These are phyloP conservation scores for Polyommatus icarus DNA, from an alignment of 2,888 invertebrate genomes.

Conservation along the genomic window DNA sequence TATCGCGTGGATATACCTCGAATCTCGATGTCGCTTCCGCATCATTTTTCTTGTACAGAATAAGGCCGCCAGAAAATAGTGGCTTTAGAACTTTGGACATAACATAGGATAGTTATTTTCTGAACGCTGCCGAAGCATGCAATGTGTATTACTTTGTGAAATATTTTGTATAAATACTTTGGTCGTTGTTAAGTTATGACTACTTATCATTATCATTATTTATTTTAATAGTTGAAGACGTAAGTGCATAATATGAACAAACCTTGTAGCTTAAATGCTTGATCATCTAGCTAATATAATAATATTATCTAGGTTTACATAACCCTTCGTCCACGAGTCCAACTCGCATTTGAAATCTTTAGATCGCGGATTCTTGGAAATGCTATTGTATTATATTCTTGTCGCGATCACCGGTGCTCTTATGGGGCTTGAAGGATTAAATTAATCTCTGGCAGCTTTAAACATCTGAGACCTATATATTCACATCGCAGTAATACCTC, in stretches of 20 bases:
- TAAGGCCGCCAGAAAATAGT: not conserved
- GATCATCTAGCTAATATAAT: no score
- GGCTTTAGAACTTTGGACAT: constrained; percentile 25
- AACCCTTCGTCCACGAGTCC: no score
- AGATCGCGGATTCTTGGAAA: no score
- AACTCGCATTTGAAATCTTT: no score
- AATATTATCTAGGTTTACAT: no score
- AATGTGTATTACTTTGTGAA: constrained; percentile 8
- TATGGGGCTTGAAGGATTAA: not conserved
- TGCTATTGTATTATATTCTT: no score
- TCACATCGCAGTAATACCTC: not conserved
- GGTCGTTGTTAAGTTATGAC: not conserved
- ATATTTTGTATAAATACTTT: not conserved
- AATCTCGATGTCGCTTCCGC: not conserved
- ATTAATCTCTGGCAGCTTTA: not conserved
- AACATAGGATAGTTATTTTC: constrained; percentile 12
- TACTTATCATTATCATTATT: not conserved
- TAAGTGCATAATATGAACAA: no score
- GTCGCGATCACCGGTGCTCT: no score
- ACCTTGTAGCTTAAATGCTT: no score
- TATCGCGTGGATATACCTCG: no score
- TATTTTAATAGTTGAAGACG: no score
- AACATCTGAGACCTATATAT: not conserved
- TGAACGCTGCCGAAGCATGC: constrained; percentile 6
- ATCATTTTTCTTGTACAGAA: not conserved